These are phyloP conservation scores for Chaetorhynchus papuensis DNA, from an alignment of 2,113 vertebrate species.

Conservation along the genomic window DNA sequence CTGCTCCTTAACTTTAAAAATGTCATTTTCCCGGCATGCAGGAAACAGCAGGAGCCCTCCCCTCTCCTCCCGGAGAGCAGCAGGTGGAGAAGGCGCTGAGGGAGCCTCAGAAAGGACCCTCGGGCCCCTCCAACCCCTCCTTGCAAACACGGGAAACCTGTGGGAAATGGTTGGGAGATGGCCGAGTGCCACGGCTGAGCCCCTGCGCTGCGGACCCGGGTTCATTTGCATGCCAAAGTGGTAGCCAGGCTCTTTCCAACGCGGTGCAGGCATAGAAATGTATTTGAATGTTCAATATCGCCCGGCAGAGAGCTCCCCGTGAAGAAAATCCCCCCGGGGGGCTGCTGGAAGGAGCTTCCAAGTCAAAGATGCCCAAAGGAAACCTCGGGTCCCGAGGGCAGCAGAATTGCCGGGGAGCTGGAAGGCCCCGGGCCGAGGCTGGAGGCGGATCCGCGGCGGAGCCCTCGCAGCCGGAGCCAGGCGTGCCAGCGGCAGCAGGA, in stretches of 20 bases:
- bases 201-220: not conserved
- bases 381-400: fast-evolving
- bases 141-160: not conserved
- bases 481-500: not conserved
- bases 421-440: not conserved
- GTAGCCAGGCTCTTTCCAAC: not conserved
- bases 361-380: not conserved
- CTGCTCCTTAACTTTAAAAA: not conserved
- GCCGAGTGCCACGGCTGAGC: not conserved
- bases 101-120: not conserved
- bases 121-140: not conserved
- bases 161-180: not conserved
- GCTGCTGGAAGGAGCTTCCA: not conserved
- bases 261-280: not conserved
- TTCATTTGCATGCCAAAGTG: conserved; percentile 14
- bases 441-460: not conserved
- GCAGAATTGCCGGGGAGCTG: not conserved
- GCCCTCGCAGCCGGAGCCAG: not conserved
- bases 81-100: not conserved
- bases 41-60: not conserved
- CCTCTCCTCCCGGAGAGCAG: not conserved
- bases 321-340: not conserved
- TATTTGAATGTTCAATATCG: not conserved
- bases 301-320: fast-evolving
- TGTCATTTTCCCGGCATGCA: fast-evolving